Evolutionary conservation across 2,113 vertebrate species (phyloP).

Genomic region (Nematolebias whitei): DNA sequence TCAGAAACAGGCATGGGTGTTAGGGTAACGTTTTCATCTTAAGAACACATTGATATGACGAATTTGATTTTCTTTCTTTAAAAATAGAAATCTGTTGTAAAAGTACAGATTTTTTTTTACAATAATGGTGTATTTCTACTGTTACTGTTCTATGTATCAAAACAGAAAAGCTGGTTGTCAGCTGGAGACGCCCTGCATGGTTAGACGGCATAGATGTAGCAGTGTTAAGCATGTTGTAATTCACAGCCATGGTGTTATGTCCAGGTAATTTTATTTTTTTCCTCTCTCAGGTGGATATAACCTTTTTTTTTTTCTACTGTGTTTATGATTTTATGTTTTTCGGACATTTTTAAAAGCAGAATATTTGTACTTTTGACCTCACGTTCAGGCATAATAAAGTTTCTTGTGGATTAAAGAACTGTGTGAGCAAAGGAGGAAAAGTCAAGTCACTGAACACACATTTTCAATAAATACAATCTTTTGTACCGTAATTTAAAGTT

Average conservation of each 20-base stretch:
- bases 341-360: conserved; percentile 70
- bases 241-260: conserved; percentile 64
- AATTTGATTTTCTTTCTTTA: conserved; percentile 29
- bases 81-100: conserved; percentile 52
- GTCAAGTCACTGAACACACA: no score
- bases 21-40: conserved; percentile 58
- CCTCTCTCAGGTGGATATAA: conserved; percentile 76
- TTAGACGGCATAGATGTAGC: conserved; percentile 77
- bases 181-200: conserved; percentile 67
- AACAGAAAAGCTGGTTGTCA: conserved; percentile 56
- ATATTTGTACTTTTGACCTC: conserved; percentile 77
- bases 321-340: conserved; percentile 67
- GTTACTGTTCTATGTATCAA: conserved; percentile 62
- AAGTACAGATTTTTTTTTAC: conserved; percentile 47
- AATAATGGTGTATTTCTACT: conserved; percentile 73
- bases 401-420: conserved; percentile 60
- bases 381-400: conserved; percentile 73
- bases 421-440: not conserved
- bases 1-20: conserved; percentile 50
- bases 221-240: conserved; percentile 67
- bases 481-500: no score
- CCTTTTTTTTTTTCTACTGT: conserved; percentile 71
- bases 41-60: conserved; percentile 42
- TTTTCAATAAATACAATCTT: no score
- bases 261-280: conserved; percentile 67